Base-by-base conservation (phyloP, 2,888 invertebrate species). In the Nomada fucata region DNA sequence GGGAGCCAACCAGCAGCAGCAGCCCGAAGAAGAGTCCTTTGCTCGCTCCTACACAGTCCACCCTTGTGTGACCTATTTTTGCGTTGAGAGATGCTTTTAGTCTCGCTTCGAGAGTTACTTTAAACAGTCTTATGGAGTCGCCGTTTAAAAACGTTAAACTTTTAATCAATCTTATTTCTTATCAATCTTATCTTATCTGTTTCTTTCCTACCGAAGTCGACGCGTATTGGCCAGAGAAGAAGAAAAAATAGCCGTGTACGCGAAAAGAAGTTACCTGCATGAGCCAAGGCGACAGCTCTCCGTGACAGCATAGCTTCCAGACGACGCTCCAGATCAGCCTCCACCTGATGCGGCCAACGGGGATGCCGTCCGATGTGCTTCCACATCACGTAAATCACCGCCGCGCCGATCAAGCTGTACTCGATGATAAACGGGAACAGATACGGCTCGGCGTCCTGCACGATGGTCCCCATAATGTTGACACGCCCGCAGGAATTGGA, bases 331-430 rank as follows among this genome's bases (percentile, higher is more conserved):
- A 97, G 95, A 94, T 98, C 97, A 94, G 97, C 97, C 92, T 97
- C 97, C 90, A 95, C 95, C 87, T 96, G 95, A 88, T 96, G 96
- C 63, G 95, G 95, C 93, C 91, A 97, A 95, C 97, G 96, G 69
- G 98, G 97, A 94, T 97, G 97, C 92, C 97, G 96, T 77, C 98
- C 98, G 93, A 98, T 98, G 92, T 98, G 98, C 93, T 97, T 97
- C 98, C 98, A 99, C 98, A 98, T 98, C 71, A 98, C 97, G 93
- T 98, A 98, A 91, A 98, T 97, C 57, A 99, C 98, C 70, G 98
- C 98, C 68, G 98, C 98, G 26, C 98, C 98, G 91, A 99, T 98
- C 86, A 99, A 95, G 83, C 98, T 98, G 94, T 99, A 99, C 93
- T 99, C 98, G 91, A 99, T 98, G 91, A 98, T 98, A 94, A 98